Conservation (phyloP, 2,888 invertebrate genomes). For the Clunio marinus region DNA sequence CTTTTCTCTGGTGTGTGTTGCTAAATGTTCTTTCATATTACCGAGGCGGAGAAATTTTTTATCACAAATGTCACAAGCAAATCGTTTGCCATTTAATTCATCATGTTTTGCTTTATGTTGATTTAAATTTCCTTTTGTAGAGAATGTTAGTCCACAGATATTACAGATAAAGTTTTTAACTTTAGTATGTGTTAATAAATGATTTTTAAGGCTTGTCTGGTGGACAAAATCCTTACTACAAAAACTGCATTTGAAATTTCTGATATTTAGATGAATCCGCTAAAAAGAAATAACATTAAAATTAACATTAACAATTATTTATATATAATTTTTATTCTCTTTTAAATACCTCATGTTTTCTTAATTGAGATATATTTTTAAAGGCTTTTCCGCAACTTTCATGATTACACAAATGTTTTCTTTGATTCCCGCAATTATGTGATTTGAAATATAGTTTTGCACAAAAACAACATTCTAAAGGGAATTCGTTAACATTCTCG, state of each 20-base stretch:
- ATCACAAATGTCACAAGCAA: constrained; percentile 2
- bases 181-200: background rate
- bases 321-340: background rate
- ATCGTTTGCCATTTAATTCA: background rate
- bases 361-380: background rate
- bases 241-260: constrained; percentile 1
- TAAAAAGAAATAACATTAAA: background rate
- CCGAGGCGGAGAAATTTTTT: background rate
- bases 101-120: background rate
- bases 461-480: constrained; percentile 7
- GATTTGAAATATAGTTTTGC: background rate
- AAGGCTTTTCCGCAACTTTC: background rate
- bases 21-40: background rate
- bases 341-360: background rate
- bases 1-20: background rate
- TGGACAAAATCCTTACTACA: constrained; percentile 4
- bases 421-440: background rate
- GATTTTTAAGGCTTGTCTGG: constrained; percentile 13
- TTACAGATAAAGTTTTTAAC: background rate
- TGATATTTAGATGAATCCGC: constrained; percentile 18
- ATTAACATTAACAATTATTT: background rate
- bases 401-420: background rate
- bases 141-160: background rate
- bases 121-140: background rate
- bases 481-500: background rate